A percentile compares a stretch with the other conserved stretches of the same genome.
Evolutionary conservation across 2,113 vertebrate genomes (phyloP).

Genomic region (Dolichotis patagonum): DNA sequence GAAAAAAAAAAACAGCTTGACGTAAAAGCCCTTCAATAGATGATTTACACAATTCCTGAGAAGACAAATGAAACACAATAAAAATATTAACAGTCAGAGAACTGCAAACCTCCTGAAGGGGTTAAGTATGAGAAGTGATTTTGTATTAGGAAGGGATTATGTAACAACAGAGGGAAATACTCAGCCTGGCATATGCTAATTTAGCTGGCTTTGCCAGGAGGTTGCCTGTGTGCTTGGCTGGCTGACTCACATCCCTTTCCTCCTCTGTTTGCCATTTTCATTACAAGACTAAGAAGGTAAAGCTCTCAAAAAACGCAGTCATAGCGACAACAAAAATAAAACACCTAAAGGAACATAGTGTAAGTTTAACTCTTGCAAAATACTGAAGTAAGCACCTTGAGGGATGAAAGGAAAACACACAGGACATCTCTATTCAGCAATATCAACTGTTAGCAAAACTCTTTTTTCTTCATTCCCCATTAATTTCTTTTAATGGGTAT

Average conservation of each 20-base stretch:
- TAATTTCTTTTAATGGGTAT: slow-evolving; percentile 55
- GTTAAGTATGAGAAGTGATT: slow-evolving; percentile 79
- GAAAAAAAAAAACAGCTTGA: not conserved
- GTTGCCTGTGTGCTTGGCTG: slow-evolving; percentile 76
- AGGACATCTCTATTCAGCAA: not conserved
- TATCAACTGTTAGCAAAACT: not conserved
- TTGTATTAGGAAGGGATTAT: slow-evolving; percentile 80
- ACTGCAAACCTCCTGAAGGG: slow-evolving; percentile 69
- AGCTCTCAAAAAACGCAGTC: slow-evolving; percentile 32
- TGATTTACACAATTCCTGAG: slow-evolving; percentile 54
- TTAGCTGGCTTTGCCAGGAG: slow-evolving; percentile 74
- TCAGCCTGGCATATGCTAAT: slow-evolving; percentile 84
- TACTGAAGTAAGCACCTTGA: not conserved
- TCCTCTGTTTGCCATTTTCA: slow-evolving; percentile 73
- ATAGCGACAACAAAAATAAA: slow-evolving; percentile 44
- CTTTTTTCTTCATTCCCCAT: not conserved
- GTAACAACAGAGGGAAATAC: slow-evolving; percentile 80
- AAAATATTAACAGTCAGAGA: slow-evolving; percentile 55
- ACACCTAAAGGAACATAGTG: not conserved
- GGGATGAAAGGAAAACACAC: not conserved
- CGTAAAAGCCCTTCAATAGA: slow-evolving; percentile 62
- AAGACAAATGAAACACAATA: slow-evolving; percentile 70
- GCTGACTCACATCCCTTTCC: slow-evolving; percentile 72
- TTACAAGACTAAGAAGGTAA: slow-evolving; percentile 53
- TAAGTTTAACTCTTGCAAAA: slow-evolving; percentile 44